phyloP scores from a whole-genome alignment of 2,888 invertebrate genomes.

The Caenorhabditis doughertyi region DNA sequence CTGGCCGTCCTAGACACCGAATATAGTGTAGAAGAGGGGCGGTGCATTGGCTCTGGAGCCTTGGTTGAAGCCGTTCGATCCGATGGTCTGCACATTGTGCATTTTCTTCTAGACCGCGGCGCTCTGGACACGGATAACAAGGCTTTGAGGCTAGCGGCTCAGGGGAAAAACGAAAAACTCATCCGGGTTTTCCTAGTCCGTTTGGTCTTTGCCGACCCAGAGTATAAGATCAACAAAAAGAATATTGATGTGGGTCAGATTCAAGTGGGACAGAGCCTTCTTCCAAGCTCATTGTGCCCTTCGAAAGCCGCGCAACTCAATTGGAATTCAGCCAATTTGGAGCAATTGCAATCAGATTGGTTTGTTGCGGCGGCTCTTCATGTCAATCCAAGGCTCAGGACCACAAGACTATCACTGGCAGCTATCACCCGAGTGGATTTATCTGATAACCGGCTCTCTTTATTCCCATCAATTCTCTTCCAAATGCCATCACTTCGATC shows the following conservation, averaged over 20 bases:
- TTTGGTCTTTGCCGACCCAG: conserved; percentile 88
- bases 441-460: conserved; percentile 91
- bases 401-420: conserved; percentile 86
- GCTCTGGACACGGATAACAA: conserved; percentile 92
- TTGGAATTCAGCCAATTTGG: conserved; percentile 90
- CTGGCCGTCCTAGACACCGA: conserved; percentile 84
- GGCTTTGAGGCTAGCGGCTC: conserved; percentile 86
- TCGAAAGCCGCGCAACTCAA: conserved; percentile 90
- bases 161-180: conserved; percentile 71
- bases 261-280: conserved; percentile 73
- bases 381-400: conserved; percentile 90
- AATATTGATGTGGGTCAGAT: conserved; percentile 87
- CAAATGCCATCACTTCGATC: conserved; percentile 87
- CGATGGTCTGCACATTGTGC: conserved; percentile 88
- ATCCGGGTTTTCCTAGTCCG: conserved; percentile 75
- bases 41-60: conserved; percentile 83
- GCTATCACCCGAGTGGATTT: conserved; percentile 95
- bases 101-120: conserved; percentile 89
- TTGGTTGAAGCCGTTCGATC: conserved; percentile 88
- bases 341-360: conserved; percentile 89
- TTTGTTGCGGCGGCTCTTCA: conserved; percentile 88
- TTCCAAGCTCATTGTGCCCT: conserved; percentile 86
- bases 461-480: conserved; percentile 91
- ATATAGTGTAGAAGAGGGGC: conserved; percentile 75
- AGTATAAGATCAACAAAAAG: conserved; percentile 93